These are phyloP conservation scores for Drosophila quadrilineata DNA, from an alignment of 1,140 invertebrate genomes.

Conservation along the genomic window DNA sequence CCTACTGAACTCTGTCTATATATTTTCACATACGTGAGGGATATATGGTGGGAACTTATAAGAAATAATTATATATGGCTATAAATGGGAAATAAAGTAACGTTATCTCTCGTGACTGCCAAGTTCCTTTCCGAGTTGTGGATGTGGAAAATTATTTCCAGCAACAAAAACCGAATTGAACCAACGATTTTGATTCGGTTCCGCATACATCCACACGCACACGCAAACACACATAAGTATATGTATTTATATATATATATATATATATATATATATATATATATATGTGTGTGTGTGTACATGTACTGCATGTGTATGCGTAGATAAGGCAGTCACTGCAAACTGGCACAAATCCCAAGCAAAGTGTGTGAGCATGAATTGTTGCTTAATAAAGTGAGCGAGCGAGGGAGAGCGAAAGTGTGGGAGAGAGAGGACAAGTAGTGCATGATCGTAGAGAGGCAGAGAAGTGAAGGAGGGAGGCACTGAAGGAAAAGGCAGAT, in stretches of 20 bases:
- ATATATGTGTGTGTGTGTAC: neutral
- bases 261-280: too few relatives aligned
- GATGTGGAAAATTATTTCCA: too few relatives aligned
- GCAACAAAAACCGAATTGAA: neutral
- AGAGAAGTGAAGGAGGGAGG: slow-evolving; percentile 1
- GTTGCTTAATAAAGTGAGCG: slow-evolving; percentile 17
- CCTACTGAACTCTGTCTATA: too few relatives aligned
- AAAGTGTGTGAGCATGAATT: slow-evolving; percentile 35
- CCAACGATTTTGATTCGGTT: neutral
- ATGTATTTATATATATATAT: neutral
- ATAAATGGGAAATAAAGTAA: too few relatives aligned
- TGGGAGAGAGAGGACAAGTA: slow-evolving; percentile 3
- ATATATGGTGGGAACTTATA: too few relatives aligned
- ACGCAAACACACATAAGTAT: neutral
- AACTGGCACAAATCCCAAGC: slow-evolving; percentile 39
- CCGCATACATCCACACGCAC: neutral
- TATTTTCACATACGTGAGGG: too few relatives aligned
- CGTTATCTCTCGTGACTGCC: too few relatives aligned
- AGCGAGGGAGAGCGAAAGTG: slow-evolving; percentile 1
- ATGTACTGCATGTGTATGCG: slow-evolving; percentile 1
- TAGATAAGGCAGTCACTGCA: slow-evolving; percentile 31
- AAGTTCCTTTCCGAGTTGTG: too few relatives aligned
- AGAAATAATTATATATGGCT: too few relatives aligned
- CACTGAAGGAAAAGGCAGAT: slow-evolving; percentile 47
- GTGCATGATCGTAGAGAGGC: neutral